These are phyloP conservation scores for Ceramica pisi DNA, from an alignment of 2,888 invertebrate genomes.

Conservation along the genomic window DNA sequence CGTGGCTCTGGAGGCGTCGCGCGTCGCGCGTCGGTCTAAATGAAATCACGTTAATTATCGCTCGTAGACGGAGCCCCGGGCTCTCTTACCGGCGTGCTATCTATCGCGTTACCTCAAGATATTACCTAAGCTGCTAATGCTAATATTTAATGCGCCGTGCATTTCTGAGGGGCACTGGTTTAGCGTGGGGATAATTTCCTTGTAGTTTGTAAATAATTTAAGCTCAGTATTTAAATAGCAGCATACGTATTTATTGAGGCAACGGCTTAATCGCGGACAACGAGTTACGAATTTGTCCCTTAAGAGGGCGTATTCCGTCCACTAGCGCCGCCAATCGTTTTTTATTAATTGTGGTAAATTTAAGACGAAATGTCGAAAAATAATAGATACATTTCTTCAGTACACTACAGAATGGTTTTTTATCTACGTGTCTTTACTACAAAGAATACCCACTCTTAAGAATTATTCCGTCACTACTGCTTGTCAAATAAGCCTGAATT, in stretches of 20 bases:
- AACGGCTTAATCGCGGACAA: too few relatives aligned
- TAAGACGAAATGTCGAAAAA: too few relatives aligned
- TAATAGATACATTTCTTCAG: too few relatives aligned
- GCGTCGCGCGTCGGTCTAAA: conserved; percentile 82
- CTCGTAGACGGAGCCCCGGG: conserved; percentile 70
- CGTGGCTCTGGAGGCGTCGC: conserved; percentile 80
- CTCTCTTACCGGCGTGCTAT: conserved; percentile 45
- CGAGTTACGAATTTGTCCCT: too few relatives aligned
- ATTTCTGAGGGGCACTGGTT: conserved; percentile 26
- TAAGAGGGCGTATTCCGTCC: too few relatives aligned
- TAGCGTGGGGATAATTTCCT: background rate
- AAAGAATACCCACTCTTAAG: too few relatives aligned
- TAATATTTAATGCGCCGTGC: conserved; percentile 47
- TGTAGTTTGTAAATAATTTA: background rate
- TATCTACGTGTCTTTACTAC: too few relatives aligned
- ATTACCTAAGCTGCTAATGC: conserved; percentile 34
- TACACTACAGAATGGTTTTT: too few relatives aligned
- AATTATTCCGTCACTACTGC: background rate
- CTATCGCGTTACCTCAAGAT: conserved; percentile 47
- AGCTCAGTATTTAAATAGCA: background rate
- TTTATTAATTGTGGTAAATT: too few relatives aligned
- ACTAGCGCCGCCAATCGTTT: too few relatives aligned
- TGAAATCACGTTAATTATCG: conserved; percentile 86
- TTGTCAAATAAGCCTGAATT: background rate
- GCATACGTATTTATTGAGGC: background rate